These are phyloP conservation scores for Pimpla rufipes DNA, from an alignment of 2,888 invertebrate species.

Conservation along the genomic window DNA sequence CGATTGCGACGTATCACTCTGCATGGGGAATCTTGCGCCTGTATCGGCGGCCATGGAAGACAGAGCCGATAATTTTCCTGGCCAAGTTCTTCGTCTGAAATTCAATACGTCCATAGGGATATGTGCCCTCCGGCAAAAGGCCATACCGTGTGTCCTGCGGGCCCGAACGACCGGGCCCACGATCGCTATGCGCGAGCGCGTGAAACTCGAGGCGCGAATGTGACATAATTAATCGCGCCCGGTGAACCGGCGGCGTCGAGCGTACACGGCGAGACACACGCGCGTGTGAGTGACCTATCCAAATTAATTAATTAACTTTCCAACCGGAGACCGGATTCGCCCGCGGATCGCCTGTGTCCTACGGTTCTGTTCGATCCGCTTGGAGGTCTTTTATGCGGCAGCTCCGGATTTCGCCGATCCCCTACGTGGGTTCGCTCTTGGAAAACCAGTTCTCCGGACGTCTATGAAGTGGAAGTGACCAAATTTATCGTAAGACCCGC, in stretches of 20 bases:
- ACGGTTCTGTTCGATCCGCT: not conserved
- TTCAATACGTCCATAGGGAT: slow-evolving; percentile 43
- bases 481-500: slow-evolving; percentile 43
- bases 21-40: not conserved
- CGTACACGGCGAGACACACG: slow-evolving; percentile 4
- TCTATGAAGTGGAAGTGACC: slow-evolving; percentile 46
- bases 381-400: not conserved
- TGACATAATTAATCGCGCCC: slow-evolving; percentile 64
- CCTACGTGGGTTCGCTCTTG: slow-evolving; percentile 20
- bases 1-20: not conserved
- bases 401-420: not conserved
- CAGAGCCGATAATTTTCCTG: slow-evolving; percentile 47
- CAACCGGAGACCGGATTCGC: slow-evolving; percentile 22
- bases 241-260: slow-evolving; percentile 40
- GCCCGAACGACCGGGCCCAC: slow-evolving; percentile 13
- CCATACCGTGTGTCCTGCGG: slow-evolving; percentile 16
- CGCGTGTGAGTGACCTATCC: slow-evolving; percentile 36
- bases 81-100: slow-evolving; percentile 43
- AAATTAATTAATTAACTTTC: slow-evolving; percentile 55
- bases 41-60: not conserved
- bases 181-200: slow-evolving; percentile 31
- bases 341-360: not conserved
- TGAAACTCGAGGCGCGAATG: slow-evolving; percentile 65
- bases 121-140: slow-evolving; percentile 6
- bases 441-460: slow-evolving; percentile 52